Conservation (phyloP, 37 sponge, comb jelly and placozoan species). For the Lycopodina hypogea region DNA sequence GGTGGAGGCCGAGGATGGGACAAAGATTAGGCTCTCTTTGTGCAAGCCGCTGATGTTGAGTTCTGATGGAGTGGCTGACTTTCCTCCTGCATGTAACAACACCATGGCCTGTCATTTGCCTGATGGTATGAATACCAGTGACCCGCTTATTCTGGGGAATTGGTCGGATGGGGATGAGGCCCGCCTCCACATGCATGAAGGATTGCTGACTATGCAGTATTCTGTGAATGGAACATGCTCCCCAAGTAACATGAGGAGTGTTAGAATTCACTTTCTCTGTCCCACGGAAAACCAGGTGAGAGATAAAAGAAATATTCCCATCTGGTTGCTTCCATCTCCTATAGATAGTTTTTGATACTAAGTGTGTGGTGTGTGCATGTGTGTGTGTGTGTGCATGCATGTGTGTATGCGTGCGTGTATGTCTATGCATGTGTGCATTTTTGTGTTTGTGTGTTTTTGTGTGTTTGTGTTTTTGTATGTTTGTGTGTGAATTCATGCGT, state of each 20-base stretch:
- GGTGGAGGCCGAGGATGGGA: background rate
- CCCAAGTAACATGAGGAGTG: background rate
- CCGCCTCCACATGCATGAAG: background rate
- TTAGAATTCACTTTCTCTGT: constrained; percentile 46
- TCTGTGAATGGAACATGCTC: background rate
- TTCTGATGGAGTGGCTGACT: background rate
- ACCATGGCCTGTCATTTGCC: background rate
- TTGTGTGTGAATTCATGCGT: background rate
- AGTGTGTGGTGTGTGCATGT: too few relatives aligned
- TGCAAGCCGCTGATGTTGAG: constrained; percentile 41
- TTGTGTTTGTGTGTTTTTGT: background rate
- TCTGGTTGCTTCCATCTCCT: background rate
- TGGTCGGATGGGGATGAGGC: background rate
- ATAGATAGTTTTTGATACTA: background rate
- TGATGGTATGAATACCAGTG: background rate
- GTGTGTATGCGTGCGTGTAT: background rate
- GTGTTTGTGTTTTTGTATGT: background rate
- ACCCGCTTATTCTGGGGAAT: constrained; percentile 1
- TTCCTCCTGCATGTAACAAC: constrained; percentile 5
- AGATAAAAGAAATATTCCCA: background rate
- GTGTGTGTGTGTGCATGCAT: background rate
- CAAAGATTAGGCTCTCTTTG: constrained; percentile 31
- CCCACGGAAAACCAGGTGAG: constrained; percentile 44
- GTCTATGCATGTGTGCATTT: background rate
- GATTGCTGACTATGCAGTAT: background rate